Conservation (phyloP, 2,888 invertebrate species). For the Eubasilissa splendida region DNA sequence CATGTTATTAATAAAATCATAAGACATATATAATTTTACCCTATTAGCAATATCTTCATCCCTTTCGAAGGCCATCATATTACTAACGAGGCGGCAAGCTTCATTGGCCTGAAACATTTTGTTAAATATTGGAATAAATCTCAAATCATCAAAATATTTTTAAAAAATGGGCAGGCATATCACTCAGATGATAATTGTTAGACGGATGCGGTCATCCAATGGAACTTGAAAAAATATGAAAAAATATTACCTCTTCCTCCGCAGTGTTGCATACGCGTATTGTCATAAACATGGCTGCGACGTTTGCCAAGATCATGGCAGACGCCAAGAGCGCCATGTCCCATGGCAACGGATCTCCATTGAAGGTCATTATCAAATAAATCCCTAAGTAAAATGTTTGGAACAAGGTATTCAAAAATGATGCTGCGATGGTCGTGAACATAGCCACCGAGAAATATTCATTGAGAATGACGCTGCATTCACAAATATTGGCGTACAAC, state of each 20-base stretch:
- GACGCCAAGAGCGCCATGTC: background rate
- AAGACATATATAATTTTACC: background rate
- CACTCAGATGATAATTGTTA: background rate
- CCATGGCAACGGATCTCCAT: background rate
- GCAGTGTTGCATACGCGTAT: background rate
- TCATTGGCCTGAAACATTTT: background rate
- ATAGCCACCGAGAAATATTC: background rate
- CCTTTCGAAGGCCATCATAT: background rate
- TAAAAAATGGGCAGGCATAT: background rate
- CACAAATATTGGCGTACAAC: conserved; percentile 10
- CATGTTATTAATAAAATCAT: background rate
- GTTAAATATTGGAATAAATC: no score
- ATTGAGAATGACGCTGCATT: conserved; percentile 1
- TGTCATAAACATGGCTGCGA: background rate
- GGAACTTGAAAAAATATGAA: background rate
- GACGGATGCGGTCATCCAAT: no score
- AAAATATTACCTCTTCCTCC: background rate
- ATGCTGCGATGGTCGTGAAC: background rate
- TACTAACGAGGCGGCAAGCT: background rate
- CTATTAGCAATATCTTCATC: background rate
- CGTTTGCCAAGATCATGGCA: background rate
- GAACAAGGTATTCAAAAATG: conserved; percentile 18
- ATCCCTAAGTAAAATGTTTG: background rate
- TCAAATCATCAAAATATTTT: background rate
- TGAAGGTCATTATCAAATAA: background rate